These are phyloP conservation scores for Neodiprion lecontei DNA, from an alignment of 1,140 invertebrate genomes.

Conservation along the genomic window DNA sequence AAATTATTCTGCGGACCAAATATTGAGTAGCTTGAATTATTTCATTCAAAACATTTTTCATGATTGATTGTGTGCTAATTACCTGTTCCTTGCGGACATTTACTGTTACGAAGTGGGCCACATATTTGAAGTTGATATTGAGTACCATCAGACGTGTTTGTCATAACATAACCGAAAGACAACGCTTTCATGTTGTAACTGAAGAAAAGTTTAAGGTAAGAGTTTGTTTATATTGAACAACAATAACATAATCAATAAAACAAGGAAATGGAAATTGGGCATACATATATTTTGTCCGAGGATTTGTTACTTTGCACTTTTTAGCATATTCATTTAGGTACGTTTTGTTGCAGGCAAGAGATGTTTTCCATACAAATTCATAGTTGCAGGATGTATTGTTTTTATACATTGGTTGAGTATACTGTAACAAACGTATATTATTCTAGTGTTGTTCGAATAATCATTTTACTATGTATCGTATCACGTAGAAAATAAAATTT, in stretches of 20 bases:
- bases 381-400: constrained; percentile 46
- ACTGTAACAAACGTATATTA: constrained; percentile 33
- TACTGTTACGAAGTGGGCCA: constrained; percentile 27
- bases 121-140: constrained; percentile 47
- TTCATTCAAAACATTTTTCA: neutral
- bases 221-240: constrained; percentile 18
- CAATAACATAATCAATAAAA: constrained; percentile 9
- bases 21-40: neutral
- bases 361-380: constrained; percentile 46
- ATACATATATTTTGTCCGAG: constrained; percentile 46
- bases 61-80: constrained; percentile 12
- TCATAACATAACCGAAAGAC: constrained; percentile 28
- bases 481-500: constrained; percentile 12
- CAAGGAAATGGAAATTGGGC: constrained; percentile 19
- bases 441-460: constrained; percentile 8
- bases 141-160: constrained; percentile 21
- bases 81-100: constrained; percentile 40
- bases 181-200: constrained; percentile 44
- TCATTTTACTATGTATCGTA: constrained; percentile 19
- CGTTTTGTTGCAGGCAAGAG: constrained; percentile 44
- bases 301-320: constrained; percentile 44
- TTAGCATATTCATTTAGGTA: constrained; percentile 36
- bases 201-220: constrained; percentile 18
- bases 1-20: no score
- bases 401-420: constrained; percentile 42